Evolutionary conservation across 2,888 invertebrate genomes (phyloP).

Genomic region (Palloptera scutellata): DNA sequence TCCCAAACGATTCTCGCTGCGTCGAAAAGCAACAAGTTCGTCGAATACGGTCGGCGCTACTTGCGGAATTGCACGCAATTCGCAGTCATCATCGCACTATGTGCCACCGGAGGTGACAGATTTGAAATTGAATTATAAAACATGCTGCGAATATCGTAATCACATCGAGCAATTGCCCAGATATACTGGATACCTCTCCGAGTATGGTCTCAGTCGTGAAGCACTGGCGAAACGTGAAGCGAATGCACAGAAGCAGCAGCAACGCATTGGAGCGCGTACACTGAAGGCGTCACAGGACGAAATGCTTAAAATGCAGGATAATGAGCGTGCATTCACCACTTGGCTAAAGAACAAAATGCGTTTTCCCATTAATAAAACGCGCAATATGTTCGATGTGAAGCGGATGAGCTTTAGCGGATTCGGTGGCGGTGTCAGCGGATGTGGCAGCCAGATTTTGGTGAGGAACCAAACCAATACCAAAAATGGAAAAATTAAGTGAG

Average conservation of each 20-base stretch:
- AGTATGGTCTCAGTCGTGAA: slow-evolving; percentile 66
- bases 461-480: slow-evolving; percentile 5
- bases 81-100: too few relatives aligned
- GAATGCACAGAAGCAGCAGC: slow-evolving; percentile 56
- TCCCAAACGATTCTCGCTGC: slow-evolving; percentile 54
- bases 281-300: slow-evolving; percentile 63
- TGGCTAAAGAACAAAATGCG: slow-evolving; percentile 66
- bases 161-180: slow-evolving; percentile 60
- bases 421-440: not conserved
- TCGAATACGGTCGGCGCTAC: slow-evolving; percentile 33
- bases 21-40: slow-evolving; percentile 42
- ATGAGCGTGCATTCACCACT: slow-evolving; percentile 67
- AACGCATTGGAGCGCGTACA: slow-evolving; percentile 51
- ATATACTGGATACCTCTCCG: slow-evolving; percentile 67
- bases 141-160: slow-evolving; percentile 64
- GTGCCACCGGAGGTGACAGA: slow-evolving; percentile 45
- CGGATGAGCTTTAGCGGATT: slow-evolving; percentile 27
- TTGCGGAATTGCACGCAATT: slow-evolving; percentile 16
- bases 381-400: slow-evolving; percentile 62
- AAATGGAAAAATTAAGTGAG: too few relatives aligned
- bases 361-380: slow-evolving; percentile 61
- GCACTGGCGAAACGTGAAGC: slow-evolving; percentile 64
- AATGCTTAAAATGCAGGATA: slow-evolving; percentile 65
- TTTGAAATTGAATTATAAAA: slow-evolving; percentile 59
- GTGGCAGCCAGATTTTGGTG: slow-evolving; percentile 13